Evolutionary conservation across 53 echinoderm and acorn worm genomes (phyloP).

Genomic region (Astropecten irregularis): DNA sequence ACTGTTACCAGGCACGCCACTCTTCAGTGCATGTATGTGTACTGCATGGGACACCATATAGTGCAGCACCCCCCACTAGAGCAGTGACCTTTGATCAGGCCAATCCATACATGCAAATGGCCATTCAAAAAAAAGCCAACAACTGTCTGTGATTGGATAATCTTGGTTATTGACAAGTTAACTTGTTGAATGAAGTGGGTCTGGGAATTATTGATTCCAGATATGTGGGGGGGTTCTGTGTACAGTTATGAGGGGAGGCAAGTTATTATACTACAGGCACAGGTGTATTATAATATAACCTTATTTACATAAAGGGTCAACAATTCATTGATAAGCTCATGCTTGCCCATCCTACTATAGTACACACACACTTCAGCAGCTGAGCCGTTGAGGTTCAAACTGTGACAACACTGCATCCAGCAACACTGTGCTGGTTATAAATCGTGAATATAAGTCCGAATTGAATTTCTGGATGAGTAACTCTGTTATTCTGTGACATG

Average conservation of each 20-base stretch:
- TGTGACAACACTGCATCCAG: background rate
- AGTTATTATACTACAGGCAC: background rate
- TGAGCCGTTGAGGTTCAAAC: slow-evolving; percentile 45
- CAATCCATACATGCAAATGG: slow-evolving; percentile 36
- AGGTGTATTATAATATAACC: slow-evolving; percentile 1
- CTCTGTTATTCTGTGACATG: no score
- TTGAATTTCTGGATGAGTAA: no score
- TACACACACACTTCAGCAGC: slow-evolving; percentile 3
- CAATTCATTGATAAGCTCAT: slow-evolving; percentile 50
- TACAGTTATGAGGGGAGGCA: background rate
- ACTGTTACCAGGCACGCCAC: slow-evolving; percentile 51
- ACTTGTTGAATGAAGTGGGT: slow-evolving; percentile 15
- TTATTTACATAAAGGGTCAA: slow-evolving; percentile 50
- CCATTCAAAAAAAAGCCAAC: slow-evolving; percentile 26
- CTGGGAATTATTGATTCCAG: background rate
- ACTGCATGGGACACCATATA: no score
- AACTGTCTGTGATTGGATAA: slow-evolving; percentile 41
- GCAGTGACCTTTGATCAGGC: slow-evolving; percentile 35
- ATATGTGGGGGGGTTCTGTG: no score
- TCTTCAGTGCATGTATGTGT: no score
- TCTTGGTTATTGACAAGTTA: slow-evolving; percentile 15
- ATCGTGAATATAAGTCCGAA: no score
- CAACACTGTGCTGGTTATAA: no score
- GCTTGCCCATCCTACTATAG: slow-evolving; percentile 11
- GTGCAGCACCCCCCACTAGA: background rate